Conservation (phyloP, 2,113 vertebrate species). For the Abramis brama region DNA sequence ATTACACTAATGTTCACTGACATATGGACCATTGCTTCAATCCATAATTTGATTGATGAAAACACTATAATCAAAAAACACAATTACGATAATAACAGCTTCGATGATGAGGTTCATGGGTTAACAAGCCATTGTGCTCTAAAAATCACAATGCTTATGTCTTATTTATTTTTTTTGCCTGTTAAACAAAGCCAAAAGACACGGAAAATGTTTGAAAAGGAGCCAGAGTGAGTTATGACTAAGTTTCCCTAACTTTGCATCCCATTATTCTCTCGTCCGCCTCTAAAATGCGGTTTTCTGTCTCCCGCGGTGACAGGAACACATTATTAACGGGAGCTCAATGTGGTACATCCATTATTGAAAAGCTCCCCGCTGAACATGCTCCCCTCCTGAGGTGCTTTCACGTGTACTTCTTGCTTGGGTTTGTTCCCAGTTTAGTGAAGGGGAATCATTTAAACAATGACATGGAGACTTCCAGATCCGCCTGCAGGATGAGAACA, state of each 20-base stretch:
- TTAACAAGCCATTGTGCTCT: background rate
- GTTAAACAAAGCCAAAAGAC: slow-evolving; percentile 24
- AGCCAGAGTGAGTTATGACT: slow-evolving; percentile 38
- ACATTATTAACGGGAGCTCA: slow-evolving; percentile 67
- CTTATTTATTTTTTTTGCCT: background rate
- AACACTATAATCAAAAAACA: slow-evolving; percentile 20
- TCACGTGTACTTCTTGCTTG: slow-evolving; percentile 67
- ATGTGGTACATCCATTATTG: slow-evolving; percentile 75
- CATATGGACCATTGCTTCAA: slow-evolving; percentile 1
- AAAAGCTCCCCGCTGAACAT: slow-evolving; percentile 66
- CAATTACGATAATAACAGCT: slow-evolving; percentile 1
- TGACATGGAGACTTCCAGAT: slow-evolving; percentile 56
- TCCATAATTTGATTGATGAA: background rate
- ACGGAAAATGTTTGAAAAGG: background rate
- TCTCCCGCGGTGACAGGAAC: slow-evolving; percentile 57
- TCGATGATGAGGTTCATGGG: background rate
- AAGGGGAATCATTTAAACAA: slow-evolving; percentile 43
- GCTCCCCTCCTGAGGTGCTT: slow-evolving; percentile 52
- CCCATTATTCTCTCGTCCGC: slow-evolving; percentile 32
- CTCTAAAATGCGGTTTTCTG: slow-evolving; percentile 12
- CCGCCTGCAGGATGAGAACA: slow-evolving; percentile 47
- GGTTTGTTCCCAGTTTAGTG: slow-evolving; percentile 69
- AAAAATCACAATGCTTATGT: background rate
- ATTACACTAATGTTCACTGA: too few species aligned
- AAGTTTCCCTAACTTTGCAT: slow-evolving; percentile 38